Evolutionary conservation across 2,888 invertebrate species (phyloP).

Genomic region (Alviniconcha strummeri): DNA sequence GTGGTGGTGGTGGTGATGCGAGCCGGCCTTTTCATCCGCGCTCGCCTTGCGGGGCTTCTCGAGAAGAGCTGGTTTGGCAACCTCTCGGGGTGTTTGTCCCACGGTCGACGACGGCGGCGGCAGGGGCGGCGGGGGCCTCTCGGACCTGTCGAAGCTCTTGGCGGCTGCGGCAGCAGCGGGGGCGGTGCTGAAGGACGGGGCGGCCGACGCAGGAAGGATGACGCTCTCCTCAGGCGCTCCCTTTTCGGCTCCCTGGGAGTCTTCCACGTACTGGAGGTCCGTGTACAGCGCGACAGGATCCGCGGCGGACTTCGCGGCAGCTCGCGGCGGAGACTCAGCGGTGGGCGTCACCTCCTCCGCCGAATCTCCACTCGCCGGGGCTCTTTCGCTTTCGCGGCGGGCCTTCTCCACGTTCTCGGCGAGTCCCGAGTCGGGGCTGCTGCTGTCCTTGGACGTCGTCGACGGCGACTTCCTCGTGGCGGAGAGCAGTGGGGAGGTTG

Average conservation of each 20-base stretch:
- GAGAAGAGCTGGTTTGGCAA: not conserved
- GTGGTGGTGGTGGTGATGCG: slow-evolving; percentile 10
- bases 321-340: no score
- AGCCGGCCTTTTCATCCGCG: not conserved
- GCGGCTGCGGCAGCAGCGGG: not conserved
- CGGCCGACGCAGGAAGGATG: not conserved
- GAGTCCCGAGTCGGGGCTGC: no score
- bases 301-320: no score
- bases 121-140: not conserved
- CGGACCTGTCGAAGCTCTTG: not conserved
- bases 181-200: not conserved
- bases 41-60: slow-evolving; percentile 2
- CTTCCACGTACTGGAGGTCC: not conserved
- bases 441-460: no score
- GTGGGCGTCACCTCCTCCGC: no score
- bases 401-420: no score
- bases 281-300: not conserved
- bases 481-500: no score
- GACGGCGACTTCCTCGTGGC: no score
- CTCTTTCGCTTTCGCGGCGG: no score
- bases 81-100: not conserved
- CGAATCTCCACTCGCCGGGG: no score
- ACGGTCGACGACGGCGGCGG: not conserved
- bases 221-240: no score
- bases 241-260: not conserved